Base-by-base conservation (phyloP, 2,797 vertebrate species). In the Ciconia nigra region DNA sequence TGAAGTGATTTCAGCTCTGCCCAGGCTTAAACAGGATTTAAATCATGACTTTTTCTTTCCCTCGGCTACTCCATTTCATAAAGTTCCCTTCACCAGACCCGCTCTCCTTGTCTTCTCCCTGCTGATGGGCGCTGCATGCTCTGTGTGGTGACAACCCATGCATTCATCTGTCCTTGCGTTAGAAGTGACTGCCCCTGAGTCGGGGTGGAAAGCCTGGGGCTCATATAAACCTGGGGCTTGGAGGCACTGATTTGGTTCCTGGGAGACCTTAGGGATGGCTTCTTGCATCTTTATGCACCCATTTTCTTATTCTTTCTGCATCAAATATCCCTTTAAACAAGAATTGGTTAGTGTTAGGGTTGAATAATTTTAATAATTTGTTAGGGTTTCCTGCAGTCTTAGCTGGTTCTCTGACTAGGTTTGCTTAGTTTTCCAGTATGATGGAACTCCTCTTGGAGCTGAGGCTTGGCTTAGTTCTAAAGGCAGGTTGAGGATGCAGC, bases 331-430 rank as follows among this genome's bases (percentile, higher is more conserved):
- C 47, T 46, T 76, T 33, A 84, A 90, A 65, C 24, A 84, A 71
- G 54, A 66, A 52, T 8, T 1, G 3, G 20, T 21, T 35, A 41
- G 37, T 28, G 29, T 51, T 83, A 15, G 24, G 11, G 24, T 62
- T 84, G 67, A 33, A 9, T 42, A 44, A 52, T 5, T 2, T 13
- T 67, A 33, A 9, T 42, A 44, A 52, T 5, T 2, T 13, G 6
- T 24, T 44, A 10, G 47, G 0, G 0, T 22, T 63, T 76, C 52
- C 52, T 0, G 1, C 41, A 49, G 79, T 35, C 35, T 8, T 24
- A 29, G n/a, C 44, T 70, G 63, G 20, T 33, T 21, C 24, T 81
- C 37, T 44, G 2, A 42, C 52, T 25, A 10, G 37, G 19, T 41
- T 76, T 51, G 22, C 42, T 76, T 20, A 41, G 11, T 18, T 61